Base-by-base conservation (phyloP, 2,888 invertebrate genomes). In the Leptopilina syphax region DNA sequence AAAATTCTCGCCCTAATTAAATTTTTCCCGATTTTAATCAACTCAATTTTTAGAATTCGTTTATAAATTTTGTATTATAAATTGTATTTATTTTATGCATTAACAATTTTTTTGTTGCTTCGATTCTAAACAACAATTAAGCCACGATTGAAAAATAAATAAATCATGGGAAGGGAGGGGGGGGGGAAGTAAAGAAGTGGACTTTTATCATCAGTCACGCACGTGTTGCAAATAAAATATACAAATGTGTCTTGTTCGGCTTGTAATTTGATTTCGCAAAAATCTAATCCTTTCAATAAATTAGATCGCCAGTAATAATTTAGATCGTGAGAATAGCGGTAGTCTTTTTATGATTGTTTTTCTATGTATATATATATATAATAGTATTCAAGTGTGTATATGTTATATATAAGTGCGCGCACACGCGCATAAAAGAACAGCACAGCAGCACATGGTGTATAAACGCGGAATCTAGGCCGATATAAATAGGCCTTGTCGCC, bases 401-500 rank as follows among this genome's bases (percentile, higher is more conserved):
- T 44, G 44, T 44, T 7, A 44, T 44, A 44, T 44, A 34, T 34
- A 34, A 34, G 7, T 84, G 81, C 80, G 85, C 78, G 78, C 83
- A 78, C 78, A 83, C 76, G 79, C 81, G 80, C 79, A 77, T 80
- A 78, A 57, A 73, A 34, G 9, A 73, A 8, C 44, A 73, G 70
- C 54, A 8, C 44, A 73, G 70, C 54, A 73, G 70, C 76, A 80
- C 78, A 83, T 87, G 88, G 88, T 50, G 50, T 89, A 89, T 89
- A 90, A 91, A 90, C 89, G 90, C 88, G 91, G 91, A 91, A 91
- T 91, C 89, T 91, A 91, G 91, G 91, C 90, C 91, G 89, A 91
- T 91, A 91, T 91, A 91, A 91, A 91, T 91, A 91, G 91, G 91
- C 89, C 90, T 89, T 88, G 86, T 88, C 86, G 88, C 86, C 86